Evolutionary conservation across 2,888 invertebrate genomes (phyloP).

Genomic region (Petrolisthes cinctipes): DNA sequence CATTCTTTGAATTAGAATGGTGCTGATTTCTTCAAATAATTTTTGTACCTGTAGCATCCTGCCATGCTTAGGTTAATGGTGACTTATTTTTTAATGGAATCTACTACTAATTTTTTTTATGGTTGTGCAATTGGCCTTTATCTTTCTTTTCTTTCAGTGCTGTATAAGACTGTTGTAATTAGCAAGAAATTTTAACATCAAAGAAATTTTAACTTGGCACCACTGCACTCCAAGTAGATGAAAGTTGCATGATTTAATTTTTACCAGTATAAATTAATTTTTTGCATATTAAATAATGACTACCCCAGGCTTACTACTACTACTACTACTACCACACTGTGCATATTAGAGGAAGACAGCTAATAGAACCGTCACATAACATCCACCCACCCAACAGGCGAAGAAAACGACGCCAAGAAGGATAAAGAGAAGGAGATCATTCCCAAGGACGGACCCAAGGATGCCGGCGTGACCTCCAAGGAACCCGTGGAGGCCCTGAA

Average conservation of each 20-base stretch:
- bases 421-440: conserved; percentile 61
- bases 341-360: neutral
- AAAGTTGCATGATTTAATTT: conserved; percentile 20
- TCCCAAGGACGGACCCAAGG: conserved; percentile 53
- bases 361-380: neutral
- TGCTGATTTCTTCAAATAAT: no score
- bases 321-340: neutral
- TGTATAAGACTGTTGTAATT: neutral
- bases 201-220: neutral
- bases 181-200: neutral
- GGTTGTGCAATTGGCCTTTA: no score
- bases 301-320: neutral
- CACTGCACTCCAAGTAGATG: conserved; percentile 22
- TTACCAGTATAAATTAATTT: neutral
- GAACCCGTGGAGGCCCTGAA: conserved; percentile 60
- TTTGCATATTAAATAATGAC: neutral
- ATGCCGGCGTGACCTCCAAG: conserved; percentile 31
- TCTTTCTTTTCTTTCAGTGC: no score
- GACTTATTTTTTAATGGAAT: no score
- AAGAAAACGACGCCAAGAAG: conserved; percentile 62
- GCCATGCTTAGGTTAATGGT: no score
- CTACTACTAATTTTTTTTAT: no score
- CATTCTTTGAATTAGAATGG: no score
- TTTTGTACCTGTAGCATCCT: no score
- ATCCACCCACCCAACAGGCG: conserved; percentile 52